Conservation (phyloP, 2,113 vertebrate species). For the Montifringilla adamsi region DNA sequence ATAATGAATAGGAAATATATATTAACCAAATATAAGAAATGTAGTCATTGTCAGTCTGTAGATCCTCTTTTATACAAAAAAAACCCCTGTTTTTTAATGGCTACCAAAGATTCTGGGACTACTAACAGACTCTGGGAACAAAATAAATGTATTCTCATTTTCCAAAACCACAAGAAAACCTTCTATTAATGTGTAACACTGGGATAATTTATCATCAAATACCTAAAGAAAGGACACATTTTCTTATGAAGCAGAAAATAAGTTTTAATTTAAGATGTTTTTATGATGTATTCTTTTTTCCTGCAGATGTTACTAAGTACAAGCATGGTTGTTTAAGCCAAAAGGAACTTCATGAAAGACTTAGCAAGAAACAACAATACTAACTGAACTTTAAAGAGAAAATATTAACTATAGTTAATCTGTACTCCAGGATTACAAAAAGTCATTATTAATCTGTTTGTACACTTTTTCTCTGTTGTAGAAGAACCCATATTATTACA, state of each 20-base stretch:
- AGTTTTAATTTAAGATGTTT: background rate
- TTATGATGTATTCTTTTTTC: background rate
- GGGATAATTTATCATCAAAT: background rate
- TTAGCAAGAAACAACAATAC: slow-evolving; percentile 2
- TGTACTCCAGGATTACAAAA: slow-evolving; percentile 12
- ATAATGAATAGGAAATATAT: background rate
- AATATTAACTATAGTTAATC: slow-evolving; percentile 33
- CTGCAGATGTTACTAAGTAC: background rate
- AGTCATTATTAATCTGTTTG: slow-evolving; percentile 45
- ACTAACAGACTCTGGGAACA: rapidly evolving
- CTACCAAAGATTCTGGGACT: background rate
- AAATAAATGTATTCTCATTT: background rate
- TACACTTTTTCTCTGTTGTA: background rate
- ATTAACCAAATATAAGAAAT: background rate
- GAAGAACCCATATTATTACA: background rate
- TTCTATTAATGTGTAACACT: background rate
- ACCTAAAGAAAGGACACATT: background rate
- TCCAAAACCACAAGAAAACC: background rate
- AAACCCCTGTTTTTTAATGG: background rate
- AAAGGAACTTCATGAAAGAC: background rate
- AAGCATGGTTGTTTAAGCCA: background rate
- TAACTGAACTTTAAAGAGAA: slow-evolving; percentile 58
- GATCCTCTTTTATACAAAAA: background rate
- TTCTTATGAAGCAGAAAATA: background rate
- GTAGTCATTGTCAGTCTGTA: background rate